These are phyloP conservation scores for Drosophila neotestacea DNA, from an alignment of 2,888 invertebrate genomes.

Conservation along the genomic window DNA sequence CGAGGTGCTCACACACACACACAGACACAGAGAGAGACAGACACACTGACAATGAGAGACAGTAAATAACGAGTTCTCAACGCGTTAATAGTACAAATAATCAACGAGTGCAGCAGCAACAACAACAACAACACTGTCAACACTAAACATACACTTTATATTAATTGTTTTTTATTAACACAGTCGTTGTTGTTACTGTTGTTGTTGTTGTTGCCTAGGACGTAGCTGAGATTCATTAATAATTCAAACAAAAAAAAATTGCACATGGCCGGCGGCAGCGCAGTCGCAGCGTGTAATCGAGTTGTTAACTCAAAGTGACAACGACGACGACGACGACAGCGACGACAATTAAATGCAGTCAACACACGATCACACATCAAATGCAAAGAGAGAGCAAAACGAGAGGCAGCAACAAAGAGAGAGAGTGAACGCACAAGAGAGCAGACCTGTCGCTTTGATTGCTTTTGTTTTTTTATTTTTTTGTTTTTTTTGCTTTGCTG, in stretches of 20 bases:
- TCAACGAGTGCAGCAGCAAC: slow-evolving; percentile 67
- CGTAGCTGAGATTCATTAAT: slow-evolving; percentile 75
- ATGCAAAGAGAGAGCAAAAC: slow-evolving; percentile 13
- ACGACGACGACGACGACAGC: slow-evolving; percentile 44
- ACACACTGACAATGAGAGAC: slow-evolving; percentile 29
- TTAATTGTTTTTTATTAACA: slow-evolving; percentile 78
- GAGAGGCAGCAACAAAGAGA: background rate
- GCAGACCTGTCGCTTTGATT: slow-evolving; percentile 50
- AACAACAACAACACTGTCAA: slow-evolving; percentile 66
- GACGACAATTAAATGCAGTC: slow-evolving; percentile 76
- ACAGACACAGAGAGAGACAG: slow-evolving; percentile 15
- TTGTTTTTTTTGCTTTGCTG: slow-evolving; percentile 44
- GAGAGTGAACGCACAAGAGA: slow-evolving; percentile 2
- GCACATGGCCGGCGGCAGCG: slow-evolving; percentile 76
- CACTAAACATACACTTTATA: slow-evolving; percentile 79
- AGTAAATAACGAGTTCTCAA: slow-evolving; percentile 71
- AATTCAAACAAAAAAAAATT: slow-evolving; percentile 65
- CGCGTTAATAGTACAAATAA: slow-evolving; percentile 79
- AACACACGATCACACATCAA: slow-evolving; percentile 69
- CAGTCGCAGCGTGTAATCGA: slow-evolving; percentile 79
- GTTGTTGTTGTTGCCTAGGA: slow-evolving; percentile 31
- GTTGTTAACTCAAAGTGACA: slow-evolving; percentile 82
- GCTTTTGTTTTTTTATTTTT: slow-evolving; percentile 18
- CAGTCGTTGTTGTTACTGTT: slow-evolving; percentile 37
- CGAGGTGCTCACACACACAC: slow-evolving; percentile 42